Percentiles rank a stretch among this genome's conserved stretches.
phyloP scores from a whole-genome alignment of 2,113 vertebrate species.

The Ochotona curzoniae region DNA sequence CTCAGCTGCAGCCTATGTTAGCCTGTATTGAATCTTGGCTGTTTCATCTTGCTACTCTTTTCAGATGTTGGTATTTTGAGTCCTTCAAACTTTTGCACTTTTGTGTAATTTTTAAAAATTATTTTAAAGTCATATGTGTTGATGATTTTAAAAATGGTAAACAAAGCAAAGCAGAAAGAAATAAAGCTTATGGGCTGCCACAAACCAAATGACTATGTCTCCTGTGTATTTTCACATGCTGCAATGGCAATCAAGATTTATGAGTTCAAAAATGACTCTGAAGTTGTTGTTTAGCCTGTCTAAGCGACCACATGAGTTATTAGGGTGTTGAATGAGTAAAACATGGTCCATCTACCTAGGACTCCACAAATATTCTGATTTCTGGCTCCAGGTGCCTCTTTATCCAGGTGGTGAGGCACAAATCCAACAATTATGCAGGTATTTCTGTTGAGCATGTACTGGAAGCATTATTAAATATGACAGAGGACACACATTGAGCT shows the following conservation, averaged over 20 bases:
- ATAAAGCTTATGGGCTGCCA: background rate
- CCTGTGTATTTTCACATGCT: too few relatives aligned
- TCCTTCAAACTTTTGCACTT: background rate
- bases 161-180: background rate
- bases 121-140: background rate
- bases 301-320: too few relatives aligned
- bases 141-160: background rate
- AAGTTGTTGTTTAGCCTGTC: too few relatives aligned
- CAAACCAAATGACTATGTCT: too few relatives aligned
- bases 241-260: too few relatives aligned
- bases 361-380: too few relatives aligned
- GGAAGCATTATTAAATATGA: background rate
- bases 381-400: too few relatives aligned
- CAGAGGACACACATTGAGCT: slow-evolving; percentile 9
- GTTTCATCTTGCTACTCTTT: slow-evolving; percentile 18
- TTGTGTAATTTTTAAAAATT: background rate
- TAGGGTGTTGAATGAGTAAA: too few relatives aligned
- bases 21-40: background rate
- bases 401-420: too few relatives aligned
- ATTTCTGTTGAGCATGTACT: slow-evolving; percentile 26
- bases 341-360: too few relatives aligned
- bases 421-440: background rate
- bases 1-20: background rate
- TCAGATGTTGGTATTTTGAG: background rate
- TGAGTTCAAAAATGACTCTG: too few relatives aligned